A percentile compares a stretch with the other conserved stretches of the same genome.
These are phyloP conservation scores for Zelleria hepariella DNA, from an alignment of 2,888 invertebrate genomes.

Conservation along the genomic window DNA sequence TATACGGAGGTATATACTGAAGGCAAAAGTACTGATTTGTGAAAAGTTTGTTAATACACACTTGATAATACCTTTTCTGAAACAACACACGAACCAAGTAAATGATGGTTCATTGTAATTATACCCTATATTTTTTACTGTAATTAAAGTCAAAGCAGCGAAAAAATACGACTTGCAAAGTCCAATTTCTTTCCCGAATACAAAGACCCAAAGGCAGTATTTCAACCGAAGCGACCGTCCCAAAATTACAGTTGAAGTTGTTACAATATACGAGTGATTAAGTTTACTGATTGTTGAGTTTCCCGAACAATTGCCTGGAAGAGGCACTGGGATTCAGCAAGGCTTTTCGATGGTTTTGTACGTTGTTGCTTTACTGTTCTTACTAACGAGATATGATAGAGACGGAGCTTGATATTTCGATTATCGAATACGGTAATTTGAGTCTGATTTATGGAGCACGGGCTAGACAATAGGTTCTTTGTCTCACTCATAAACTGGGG, in stretches of 20 bases:
- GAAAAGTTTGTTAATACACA: no score
- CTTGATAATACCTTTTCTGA: no score
- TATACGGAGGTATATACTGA: no score
- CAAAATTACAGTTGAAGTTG: not conserved
- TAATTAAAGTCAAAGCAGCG: not conserved
- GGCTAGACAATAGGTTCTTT: not conserved
- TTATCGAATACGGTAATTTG: not conserved
- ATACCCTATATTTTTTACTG: not conserved
- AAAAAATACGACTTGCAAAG: not conserved
- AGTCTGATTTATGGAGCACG: not conserved
- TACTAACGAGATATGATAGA: not conserved
- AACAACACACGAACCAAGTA: no score
- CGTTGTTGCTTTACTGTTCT: not conserved
- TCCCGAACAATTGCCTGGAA: not conserved
- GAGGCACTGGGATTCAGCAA: not conserved
- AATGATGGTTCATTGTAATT: no score
- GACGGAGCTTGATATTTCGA: not conserved
- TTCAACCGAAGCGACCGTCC: not conserved
- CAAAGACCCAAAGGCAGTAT: not conserved
- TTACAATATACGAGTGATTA: not conserved
- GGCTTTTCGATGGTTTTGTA: not conserved
- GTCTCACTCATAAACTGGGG: not conserved
- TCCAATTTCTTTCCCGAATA: not conserved
- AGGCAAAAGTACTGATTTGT: no score
- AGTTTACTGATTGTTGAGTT: not conserved